Conservation (phyloP, 2,888 invertebrate species). For the Cheilosia pagana region DNA sequence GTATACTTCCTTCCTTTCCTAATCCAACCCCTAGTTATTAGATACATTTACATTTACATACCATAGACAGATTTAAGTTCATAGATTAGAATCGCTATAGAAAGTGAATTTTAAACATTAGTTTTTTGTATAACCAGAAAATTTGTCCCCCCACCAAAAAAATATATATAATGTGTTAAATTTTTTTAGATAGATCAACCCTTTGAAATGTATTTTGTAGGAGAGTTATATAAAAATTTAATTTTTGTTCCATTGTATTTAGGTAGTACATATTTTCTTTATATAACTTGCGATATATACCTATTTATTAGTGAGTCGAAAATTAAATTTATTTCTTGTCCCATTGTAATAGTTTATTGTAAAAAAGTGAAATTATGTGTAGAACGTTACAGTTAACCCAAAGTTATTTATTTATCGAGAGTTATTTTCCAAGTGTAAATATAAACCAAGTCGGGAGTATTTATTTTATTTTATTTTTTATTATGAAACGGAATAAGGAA, state of each 20-base stretch:
- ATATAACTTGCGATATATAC: conserved; percentile 6
- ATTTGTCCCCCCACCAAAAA: conserved; percentile 11
- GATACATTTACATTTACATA: conserved; percentile 74
- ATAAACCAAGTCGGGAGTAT: conserved; percentile 43
- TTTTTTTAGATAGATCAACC: conserved; percentile 42
- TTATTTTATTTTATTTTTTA: conserved; percentile 23
- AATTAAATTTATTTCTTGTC: conserved; percentile 35
- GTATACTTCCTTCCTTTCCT: conserved; percentile 57
- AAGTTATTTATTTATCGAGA: conserved; percentile 26
- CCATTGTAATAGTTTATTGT: conserved; percentile 41
- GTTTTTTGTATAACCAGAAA: conserved; percentile 44
- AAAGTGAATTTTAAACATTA: conserved; percentile 38
- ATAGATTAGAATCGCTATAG: conserved; percentile 63
- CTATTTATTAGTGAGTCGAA: conserved; percentile 35
- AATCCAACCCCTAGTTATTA: conserved; percentile 66
- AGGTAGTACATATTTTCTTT: conserved; percentile 65
- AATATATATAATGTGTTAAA: neutral
- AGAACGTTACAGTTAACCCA: conserved; percentile 60
- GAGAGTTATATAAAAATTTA: conserved; percentile 52
- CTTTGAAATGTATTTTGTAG: conserved; percentile 65
- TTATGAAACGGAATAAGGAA: conserved; percentile 35
- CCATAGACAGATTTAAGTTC: conserved; percentile 69
- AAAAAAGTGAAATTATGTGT: conserved; percentile 33
- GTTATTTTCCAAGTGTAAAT: conserved; percentile 66
- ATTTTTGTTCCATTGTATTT: conserved; percentile 61